These are phyloP conservation scores for Dilophus febrilis DNA, from an alignment of 2,888 invertebrate genomes.

Conservation along the genomic window DNA sequence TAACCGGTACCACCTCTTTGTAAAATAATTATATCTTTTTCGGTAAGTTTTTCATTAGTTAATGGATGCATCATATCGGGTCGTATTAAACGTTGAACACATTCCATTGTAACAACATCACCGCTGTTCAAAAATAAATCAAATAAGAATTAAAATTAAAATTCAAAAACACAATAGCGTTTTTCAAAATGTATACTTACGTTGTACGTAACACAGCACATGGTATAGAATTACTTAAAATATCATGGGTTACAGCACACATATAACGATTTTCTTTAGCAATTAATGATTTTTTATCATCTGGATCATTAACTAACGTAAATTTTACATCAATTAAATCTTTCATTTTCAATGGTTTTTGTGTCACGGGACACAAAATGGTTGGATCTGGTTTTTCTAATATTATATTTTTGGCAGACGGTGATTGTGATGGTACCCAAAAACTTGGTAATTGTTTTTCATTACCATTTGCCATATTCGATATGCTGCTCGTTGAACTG, in stretches of 20 bases:
- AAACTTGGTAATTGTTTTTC: conserved; percentile 82
- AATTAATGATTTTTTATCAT: conserved; percentile 71
- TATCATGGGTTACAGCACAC: conserved; percentile 95
- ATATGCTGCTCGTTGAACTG: conserved; percentile 33
- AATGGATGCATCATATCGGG: conserved; percentile 95
- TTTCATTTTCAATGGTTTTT: conserved; percentile 72
- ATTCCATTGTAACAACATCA: conserved; percentile 89
- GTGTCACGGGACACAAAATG: conserved; percentile 69
- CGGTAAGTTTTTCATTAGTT: conserved; percentile 63
- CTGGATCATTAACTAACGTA: conserved; percentile 70
- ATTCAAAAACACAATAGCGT: not conserved
- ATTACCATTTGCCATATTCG: conserved; percentile 56
- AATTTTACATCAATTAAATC: conserved; percentile 88
- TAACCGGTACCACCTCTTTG: conserved; percentile 95
- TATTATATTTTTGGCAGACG: conserved; percentile 56
- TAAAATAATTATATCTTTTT: conserved; percentile 81
- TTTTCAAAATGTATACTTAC: conserved; percentile 33
- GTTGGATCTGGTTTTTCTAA: conserved; percentile 47
- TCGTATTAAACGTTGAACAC: conserved; percentile 88
- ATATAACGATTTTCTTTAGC: conserved; percentile 85
- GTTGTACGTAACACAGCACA: conserved; percentile 82
- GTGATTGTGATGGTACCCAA: conserved; percentile 91
- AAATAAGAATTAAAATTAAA: conserved; percentile 1
- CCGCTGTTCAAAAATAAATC: conserved; percentile 44
- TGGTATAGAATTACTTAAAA: conserved; percentile 84